Evolutionary conservation across 2,797 vertebrate species (phyloP).

Genomic region (Lithobates sylvaticus): DNA sequence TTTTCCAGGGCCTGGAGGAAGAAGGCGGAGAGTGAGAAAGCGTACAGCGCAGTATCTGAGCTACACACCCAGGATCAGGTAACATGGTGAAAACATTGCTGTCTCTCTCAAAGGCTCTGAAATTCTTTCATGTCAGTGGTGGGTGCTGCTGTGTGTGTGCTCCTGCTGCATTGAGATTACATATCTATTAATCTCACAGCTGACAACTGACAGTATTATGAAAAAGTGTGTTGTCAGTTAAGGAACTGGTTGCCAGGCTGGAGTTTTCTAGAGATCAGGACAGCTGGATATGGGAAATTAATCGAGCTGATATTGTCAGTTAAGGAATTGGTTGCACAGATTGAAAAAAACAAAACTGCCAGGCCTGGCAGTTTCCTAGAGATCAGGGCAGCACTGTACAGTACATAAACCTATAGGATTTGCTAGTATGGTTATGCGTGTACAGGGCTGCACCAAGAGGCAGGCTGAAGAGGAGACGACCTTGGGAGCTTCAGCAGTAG

Average conservation of each 20-base stretch:
- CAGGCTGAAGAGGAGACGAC: too few species aligned
- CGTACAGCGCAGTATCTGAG: conserved; percentile 1
- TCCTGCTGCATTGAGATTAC: background rate
- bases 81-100: background rate
- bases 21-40: conserved; percentile 44
- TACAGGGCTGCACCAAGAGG: too few species aligned
- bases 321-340: too few species aligned
- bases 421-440: background rate
- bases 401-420: background rate
- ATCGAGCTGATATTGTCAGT: too few species aligned
- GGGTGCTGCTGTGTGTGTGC: background rate
- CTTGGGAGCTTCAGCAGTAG: too few species aligned
- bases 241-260: background rate
- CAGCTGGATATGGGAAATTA: too few species aligned
- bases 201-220: background rate
- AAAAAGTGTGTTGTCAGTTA: too few species aligned
- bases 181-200: too few species aligned
- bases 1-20: conserved; percentile 29
- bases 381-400: background rate
- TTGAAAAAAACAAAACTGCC: too few species aligned
- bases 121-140: background rate
- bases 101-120: background rate
- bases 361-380: background rate
- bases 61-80: conserved; percentile 36
- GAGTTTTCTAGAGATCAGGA: background rate